Base-by-base conservation (phyloP, 2,888 invertebrate species). In the Ormyrus pomaceus region DNA sequence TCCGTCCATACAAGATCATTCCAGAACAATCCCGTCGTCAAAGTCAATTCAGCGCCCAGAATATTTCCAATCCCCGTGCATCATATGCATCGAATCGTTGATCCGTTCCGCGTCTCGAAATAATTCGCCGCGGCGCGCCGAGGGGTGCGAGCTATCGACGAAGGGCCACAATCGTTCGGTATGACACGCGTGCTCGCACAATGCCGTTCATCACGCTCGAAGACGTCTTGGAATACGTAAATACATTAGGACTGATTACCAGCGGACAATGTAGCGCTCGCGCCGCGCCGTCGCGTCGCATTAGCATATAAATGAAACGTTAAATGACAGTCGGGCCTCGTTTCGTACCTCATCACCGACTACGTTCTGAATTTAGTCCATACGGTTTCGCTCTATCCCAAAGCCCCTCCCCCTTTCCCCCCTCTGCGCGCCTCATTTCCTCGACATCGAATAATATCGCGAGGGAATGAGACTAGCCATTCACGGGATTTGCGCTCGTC, bases 301-400 rank as follows among this genome's bases (percentile, higher is more conserved):
- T 83, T 83, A 76, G 77, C 83, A 83, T 83, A 80, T 82, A 82
- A 83, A 83, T 83, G 79, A 83, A 82, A 80, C 78, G 78, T 75
- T 82, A 78, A 80, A 80, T 61, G 65, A 34, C 50, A 56, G 46
- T n/a, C 53, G n/a, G 11, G 56, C 34, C 56, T 65, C 55, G 56
- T 66, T 61, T 61, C 68, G 59, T 48, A 48, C 48, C 61, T 76
- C 76, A 76, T 76, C 68, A 62, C 34, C 13, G 61, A 53, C 58
- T 70, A 10, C 48, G 59, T 13, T 48, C 62, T 53, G 53, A 62
- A 69, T 69, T 69, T 69, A 45, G 46, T 46, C 69, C 10, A n/a
- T 5, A 45, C n/a, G 34, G 34, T 34, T 34, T 34, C 34, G 34
- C 34, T 34, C 34, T 34, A 34, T 34, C 34, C 34, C 34, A 34